phyloP scores from a whole-genome alignment of 2,113 vertebrate species.

The Hippotragus niger region DNA sequence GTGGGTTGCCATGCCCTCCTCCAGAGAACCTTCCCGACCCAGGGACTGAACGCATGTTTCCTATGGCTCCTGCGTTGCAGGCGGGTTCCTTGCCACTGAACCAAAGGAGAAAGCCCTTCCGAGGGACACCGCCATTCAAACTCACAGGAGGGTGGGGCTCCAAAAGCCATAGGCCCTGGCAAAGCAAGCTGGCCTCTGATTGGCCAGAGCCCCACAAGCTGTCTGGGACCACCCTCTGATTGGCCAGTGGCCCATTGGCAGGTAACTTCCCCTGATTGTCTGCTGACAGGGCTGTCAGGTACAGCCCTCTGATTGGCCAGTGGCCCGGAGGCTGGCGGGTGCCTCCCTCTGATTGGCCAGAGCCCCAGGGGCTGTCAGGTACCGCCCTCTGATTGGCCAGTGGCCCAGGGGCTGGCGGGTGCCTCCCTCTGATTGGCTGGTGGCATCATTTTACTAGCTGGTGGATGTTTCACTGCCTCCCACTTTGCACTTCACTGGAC shows the following conservation, averaged over 20 bases:
- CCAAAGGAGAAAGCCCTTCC: background rate
- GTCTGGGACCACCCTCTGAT: background rate
- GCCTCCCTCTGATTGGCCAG: background rate
- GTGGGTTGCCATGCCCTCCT: background rate
- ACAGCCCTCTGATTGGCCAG: background rate
- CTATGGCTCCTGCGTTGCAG: background rate
- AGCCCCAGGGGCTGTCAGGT: rapidly evolving
- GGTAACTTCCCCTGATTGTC: background rate
- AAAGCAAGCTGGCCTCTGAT: background rate
- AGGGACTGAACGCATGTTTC: background rate
- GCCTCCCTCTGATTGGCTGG: background rate
- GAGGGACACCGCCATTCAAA: background rate
- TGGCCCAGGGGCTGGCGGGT: rapidly evolving
- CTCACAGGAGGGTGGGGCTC: background rate
- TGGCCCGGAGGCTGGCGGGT: rapidly evolving
- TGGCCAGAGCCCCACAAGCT: background rate
- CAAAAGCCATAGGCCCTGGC: no score
- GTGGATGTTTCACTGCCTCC: background rate
- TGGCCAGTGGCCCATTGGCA: background rate
- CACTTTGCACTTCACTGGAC: no score
- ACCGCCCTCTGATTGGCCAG: background rate
- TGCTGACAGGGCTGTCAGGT: rapidly evolving
- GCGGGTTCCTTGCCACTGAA: background rate
- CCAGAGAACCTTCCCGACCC: background rate
- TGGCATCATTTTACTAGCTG: background rate